Percentiles rank a stretch among this genome's conserved stretches.
Conservation (phyloP, 2,888 invertebrate species). For the Deilephila elpenor region DNA sequence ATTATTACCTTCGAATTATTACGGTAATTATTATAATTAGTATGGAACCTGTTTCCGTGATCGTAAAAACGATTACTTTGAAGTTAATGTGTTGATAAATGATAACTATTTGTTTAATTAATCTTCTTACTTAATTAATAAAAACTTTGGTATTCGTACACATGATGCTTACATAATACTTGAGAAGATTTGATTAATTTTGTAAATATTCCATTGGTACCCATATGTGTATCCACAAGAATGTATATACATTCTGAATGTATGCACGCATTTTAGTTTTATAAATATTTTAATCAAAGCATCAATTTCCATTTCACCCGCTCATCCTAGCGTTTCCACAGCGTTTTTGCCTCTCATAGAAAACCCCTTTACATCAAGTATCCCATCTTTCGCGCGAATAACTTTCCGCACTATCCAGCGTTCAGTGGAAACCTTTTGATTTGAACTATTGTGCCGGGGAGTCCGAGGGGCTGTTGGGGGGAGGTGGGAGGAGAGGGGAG, state of each 20-base stretch:
- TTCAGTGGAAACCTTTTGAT: slow-evolving; percentile 50
- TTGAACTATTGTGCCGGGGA: slow-evolving; percentile 62
- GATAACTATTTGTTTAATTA: background rate
- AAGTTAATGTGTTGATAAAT: background rate
- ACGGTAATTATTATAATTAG: background rate
- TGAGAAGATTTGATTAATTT: too few relatives aligned
- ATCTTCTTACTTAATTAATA: background rate
- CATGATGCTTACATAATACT: too few relatives aligned
- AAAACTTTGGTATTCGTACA: background rate
- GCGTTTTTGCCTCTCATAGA: background rate
- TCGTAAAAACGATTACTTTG: background rate
- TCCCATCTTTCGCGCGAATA: slow-evolving; percentile 1
- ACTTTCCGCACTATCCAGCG: slow-evolving; percentile 25
- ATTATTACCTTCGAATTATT: background rate
- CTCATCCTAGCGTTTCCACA: background rate
- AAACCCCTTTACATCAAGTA: background rate
- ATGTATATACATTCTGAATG: too few relatives aligned
- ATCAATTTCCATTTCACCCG: background rate
- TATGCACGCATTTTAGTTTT: background rate
- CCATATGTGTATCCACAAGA: background rate
- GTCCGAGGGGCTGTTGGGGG: slow-evolving; percentile 32
- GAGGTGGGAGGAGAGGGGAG: slow-evolving; percentile 40
- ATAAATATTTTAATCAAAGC: background rate
- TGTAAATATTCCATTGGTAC: too few relatives aligned
- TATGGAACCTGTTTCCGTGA: background rate